Conservation (phyloP, 2,113 vertebrate species). For the Gymnogyps californianus region DNA sequence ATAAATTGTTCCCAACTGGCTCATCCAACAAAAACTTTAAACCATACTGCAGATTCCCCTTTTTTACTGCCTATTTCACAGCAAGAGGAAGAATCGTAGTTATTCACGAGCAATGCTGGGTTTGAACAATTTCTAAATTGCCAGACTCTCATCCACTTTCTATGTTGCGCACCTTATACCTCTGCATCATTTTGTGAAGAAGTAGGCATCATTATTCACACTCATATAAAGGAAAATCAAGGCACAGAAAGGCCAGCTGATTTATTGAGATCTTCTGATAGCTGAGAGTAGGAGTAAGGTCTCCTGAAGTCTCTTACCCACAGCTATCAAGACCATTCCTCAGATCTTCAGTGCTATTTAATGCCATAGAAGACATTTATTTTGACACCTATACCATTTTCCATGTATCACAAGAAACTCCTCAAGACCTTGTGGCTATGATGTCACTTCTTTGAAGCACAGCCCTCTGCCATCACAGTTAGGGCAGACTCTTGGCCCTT, state of each 20-base stretch:
- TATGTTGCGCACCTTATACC: accelerated
- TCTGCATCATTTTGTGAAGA: neutral
- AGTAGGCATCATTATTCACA: neutral
- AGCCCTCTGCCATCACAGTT: neutral
- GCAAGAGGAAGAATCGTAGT: accelerated
- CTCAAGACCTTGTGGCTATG: neutral
- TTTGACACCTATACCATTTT: neutral
- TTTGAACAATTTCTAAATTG: neutral
- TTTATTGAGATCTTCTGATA: neutral
- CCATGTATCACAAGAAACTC: neutral
- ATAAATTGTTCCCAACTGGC: neutral
- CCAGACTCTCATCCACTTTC: neutral
- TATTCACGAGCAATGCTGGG: neutral
- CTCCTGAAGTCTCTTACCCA: neutral
- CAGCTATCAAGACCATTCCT: neutral
- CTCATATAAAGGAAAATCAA: neutral
- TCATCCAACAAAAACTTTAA: neutral
- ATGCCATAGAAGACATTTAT: neutral
- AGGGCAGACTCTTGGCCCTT: neutral
- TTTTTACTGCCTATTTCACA: neutral
- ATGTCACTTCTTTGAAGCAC: neutral
- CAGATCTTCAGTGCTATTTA: neutral
- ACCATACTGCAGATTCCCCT: accelerated
- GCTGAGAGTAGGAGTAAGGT: neutral
- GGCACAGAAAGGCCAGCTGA: neutral